Evolutionary conservation across 2,888 invertebrate species (phyloP), one percentile per base, ranked within the genome.

Genomic region (Anodontia alba): DNA sequence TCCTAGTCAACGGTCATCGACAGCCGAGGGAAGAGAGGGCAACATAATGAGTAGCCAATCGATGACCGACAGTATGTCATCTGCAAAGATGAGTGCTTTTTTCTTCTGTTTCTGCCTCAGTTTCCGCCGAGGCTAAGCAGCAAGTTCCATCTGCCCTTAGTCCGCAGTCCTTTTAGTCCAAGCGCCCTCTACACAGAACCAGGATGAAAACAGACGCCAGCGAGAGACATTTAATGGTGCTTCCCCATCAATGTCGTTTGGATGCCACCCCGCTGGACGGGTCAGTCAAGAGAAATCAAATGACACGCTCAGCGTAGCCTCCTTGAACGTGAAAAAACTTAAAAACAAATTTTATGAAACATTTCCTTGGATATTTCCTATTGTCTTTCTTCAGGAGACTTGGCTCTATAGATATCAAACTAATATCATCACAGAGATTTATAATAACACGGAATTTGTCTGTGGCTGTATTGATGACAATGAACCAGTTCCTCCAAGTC

Each of bases 301-400:
- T 54, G 54, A 54, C n/a, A 54, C 54, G 54, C 54, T 54, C 54
- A 26, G 23, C 54, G 23, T 54, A 54, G 26, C 54, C 54, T 26
- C 54, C 26, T 54, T 54, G 26, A 54, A 54, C n/a, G 54, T 54
- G 23, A 51, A 54, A 54, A 26, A 23, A 54, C 23, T n/a, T 54
- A n/a, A 54, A 26, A 26, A 54, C 54, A 23, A 54, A 54, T 54
- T 54, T 54, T 54, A 26, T 54, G 54, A 54, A 54, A 26, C n/a
- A 54, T 54, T 26, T 54, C 23, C 54, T 8, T 7, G 54, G 26
- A 3, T 3, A n/a, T 54, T 54, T n/a, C 54, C 54, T 12, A 54
- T 54, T 54, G 23, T 54, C 26, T 54, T 54, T 54, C 54, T 54
- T 54, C 54, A 54, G 26, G 54, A 54, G 26, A 54, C 54, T 26